Evolutionary conservation across 2,797 vertebrate species (phyloP).

Genomic region (Synaphobranchus kaupii): DNA sequence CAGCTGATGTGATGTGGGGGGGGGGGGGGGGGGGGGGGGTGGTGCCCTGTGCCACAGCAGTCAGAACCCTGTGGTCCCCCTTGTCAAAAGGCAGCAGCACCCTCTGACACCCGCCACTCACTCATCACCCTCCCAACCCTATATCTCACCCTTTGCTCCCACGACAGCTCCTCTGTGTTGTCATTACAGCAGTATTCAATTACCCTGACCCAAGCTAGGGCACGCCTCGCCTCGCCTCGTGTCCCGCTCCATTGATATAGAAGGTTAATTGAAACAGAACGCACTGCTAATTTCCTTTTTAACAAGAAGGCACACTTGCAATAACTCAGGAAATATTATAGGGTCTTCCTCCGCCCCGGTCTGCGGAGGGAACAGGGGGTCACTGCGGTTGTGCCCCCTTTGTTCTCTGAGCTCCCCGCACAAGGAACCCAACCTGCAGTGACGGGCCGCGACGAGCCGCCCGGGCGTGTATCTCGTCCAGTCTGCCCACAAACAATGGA

Average conservation of each 20-base stretch:
- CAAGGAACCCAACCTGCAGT: conserved; percentile 41
- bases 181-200: conserved; percentile 74
- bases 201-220: conserved; percentile 73
- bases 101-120: neutral
- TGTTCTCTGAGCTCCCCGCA: conserved; percentile 34
- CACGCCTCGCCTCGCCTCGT: conserved; percentile 63
- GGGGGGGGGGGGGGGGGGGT: neutral
- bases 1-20: neutral
- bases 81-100: neutral
- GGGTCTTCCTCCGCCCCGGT: conserved; percentile 33
- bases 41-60: conserved; percentile 47
- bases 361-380: neutral
- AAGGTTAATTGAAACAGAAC: conserved; percentile 84
- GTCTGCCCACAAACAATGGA: conserved; percentile 23
- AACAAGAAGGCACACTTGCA: conserved; percentile 67
- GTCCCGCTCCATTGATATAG: conserved; percentile 64
- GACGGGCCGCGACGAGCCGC: conserved; percentile 37
- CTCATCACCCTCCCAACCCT: neutral
- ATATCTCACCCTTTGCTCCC: neutral
- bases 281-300: conserved; percentile 81
- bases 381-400: conserved; percentile 35
- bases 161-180: conserved; percentile 60
- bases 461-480: neutral
- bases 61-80: neutral
- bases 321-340: conserved; percentile 49